A percentile compares a stretch with the other conserved stretches of the same genome.
Conservation (phyloP, 2,888 invertebrate genomes). For the Campoplex nolae region DNA sequence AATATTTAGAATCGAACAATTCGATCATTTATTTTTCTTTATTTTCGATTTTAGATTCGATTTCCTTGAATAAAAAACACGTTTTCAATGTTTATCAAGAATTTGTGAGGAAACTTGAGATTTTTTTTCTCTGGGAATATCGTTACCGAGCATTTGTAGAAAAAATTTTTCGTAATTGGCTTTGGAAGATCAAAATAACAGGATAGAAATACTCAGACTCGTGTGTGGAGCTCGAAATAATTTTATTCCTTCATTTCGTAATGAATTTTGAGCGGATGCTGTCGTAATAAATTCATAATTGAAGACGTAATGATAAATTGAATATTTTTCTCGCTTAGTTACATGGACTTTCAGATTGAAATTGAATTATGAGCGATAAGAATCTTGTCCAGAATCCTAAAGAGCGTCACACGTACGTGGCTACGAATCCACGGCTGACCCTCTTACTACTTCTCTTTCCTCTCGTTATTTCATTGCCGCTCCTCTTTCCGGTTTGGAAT, state of each 20-base stretch:
- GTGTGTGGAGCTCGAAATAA: too few species aligned
- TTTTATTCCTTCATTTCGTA: too few species aligned
- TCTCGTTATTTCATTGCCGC: conserved; percentile 57
- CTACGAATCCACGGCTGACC: conserved; percentile 42
- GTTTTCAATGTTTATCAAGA: not conserved
- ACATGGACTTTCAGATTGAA: not conserved
- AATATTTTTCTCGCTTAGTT: not conserved
- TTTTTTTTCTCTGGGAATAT: too few species aligned
- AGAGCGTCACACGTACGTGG: conserved; percentile 11
- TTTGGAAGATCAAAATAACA: not conserved
- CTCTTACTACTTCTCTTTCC: conserved; percentile 18
- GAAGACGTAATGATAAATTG: not conserved
- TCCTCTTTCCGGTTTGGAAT: conserved; percentile 60
- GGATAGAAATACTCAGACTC: not conserved
- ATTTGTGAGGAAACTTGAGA: not conserved
- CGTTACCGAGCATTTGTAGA: too few species aligned
- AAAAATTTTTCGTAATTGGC: not conserved
- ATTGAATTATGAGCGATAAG: not conserved
- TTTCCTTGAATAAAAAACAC: not conserved
- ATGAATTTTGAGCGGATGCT: too few species aligned
- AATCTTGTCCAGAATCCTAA: conserved; percentile 9
- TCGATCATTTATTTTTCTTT: not conserved
- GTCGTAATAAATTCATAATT: too few species aligned
- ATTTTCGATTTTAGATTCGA: not conserved
- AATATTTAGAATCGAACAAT: not conserved